These are phyloP conservation scores for Allacma fusca DNA, from an alignment of 2,888 invertebrate genomes.

Conservation along the genomic window DNA sequence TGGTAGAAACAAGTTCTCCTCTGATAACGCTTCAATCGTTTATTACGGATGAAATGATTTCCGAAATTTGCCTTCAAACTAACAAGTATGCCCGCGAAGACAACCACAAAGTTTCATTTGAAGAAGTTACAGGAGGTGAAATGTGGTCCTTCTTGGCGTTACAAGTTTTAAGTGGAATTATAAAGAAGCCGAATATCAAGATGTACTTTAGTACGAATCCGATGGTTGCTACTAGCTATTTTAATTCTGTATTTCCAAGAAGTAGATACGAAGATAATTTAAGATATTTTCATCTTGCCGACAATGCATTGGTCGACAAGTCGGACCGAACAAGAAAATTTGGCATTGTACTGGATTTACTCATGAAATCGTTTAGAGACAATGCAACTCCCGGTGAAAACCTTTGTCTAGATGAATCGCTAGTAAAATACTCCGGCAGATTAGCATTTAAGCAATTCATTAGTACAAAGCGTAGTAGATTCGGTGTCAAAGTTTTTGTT, in stretches of 20 bases:
- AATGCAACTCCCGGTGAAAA: not conserved
- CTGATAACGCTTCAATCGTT: too few relatives aligned
- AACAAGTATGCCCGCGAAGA: too few relatives aligned
- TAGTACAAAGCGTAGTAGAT: not conserved
- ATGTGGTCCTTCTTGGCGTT: not conserved
- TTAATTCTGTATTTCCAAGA: not conserved
- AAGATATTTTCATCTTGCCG: not conserved
- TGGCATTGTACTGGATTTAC: not conserved
- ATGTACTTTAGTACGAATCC: not conserved
- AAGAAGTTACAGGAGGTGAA: not conserved
- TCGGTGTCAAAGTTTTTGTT: not conserved
- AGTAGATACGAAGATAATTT: not conserved
- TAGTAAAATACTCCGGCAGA: not conserved
- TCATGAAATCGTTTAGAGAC: not conserved
- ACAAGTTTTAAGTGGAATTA: not conserved
- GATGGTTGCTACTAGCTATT: not conserved
- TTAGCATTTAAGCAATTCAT: not conserved
- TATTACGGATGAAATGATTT: too few relatives aligned
- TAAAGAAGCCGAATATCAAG: not conserved
- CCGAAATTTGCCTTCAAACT: too few relatives aligned
- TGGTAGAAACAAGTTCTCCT: too few relatives aligned
- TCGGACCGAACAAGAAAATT: not conserved
- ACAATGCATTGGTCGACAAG: not conserved
- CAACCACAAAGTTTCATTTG: too few relatives aligned
- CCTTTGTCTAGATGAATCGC: not conserved